Evolutionary conservation across 2,888 invertebrate species (phyloP).

Genomic region (Danaus chrysippus): DNA sequence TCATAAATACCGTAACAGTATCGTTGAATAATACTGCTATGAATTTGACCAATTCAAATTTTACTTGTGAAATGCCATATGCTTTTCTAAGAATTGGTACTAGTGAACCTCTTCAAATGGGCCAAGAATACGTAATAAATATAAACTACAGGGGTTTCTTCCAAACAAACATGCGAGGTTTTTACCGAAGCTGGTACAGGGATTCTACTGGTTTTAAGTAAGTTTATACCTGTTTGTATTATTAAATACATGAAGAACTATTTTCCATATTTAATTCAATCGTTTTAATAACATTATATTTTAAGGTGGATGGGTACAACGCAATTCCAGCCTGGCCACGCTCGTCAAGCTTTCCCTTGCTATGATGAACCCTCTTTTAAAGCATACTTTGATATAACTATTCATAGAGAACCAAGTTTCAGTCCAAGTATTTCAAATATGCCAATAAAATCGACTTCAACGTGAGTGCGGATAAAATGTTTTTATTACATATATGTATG

Average conservation of each 20-base stretch:
- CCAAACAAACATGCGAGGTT: constrained; percentile 86
- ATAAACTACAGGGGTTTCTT: constrained; percentile 84
- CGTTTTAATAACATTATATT: not conserved
- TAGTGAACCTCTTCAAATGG: constrained; percentile 30
- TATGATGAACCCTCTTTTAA: constrained; percentile 92
- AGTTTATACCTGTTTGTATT: not conserved
- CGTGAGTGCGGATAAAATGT: constrained; percentile 41
- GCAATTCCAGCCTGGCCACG: constrained; percentile 89
- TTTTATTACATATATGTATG: no score
- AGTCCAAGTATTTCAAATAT: constrained; percentile 82
- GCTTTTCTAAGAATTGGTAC: constrained; percentile 54
- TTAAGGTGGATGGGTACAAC: constrained; percentile 87
- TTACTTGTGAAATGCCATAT: constrained; percentile 47
- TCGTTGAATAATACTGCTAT: constrained; percentile 36
- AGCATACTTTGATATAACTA: constrained; percentile 84
- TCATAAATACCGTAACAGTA: constrained; percentile 61
- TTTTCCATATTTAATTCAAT: no score
- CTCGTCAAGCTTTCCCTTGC: constrained; percentile 91
- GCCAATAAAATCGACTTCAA: constrained; percentile 64
- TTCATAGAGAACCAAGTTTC: constrained; percentile 77
- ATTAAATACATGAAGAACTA: no score
- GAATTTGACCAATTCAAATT: constrained; percentile 36
- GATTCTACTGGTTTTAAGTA: constrained; percentile 78
- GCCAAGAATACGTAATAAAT: constrained; percentile 77
- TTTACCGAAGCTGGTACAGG: constrained; percentile 88